A percentile compares a stretch with the other conserved stretches of the same genome.
Conservation (phyloP, 2,113 vertebrate genomes). For the Passer montanus region DNA sequence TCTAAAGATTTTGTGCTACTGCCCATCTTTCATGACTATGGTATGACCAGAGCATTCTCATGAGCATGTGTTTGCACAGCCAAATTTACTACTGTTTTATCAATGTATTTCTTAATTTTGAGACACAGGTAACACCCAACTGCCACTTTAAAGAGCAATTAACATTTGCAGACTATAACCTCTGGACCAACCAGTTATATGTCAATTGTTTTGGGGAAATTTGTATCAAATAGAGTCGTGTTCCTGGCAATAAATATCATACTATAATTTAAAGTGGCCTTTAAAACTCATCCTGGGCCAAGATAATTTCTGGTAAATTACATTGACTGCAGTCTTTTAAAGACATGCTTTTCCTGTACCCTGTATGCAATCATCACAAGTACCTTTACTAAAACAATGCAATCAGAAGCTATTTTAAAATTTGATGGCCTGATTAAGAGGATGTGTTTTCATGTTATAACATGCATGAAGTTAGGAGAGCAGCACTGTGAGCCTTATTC, state of each 20-base stretch:
- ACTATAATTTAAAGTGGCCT: neutral
- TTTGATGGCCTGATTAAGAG: neutral
- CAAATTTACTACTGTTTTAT: neutral
- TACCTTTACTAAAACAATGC: slow-evolving; percentile 17
- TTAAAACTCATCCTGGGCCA: neutral
- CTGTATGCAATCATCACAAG: neutral
- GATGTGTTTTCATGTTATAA: neutral
- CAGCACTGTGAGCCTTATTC: neutral
- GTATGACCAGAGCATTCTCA: neutral
- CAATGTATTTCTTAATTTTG: neutral
- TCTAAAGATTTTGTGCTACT: neutral
- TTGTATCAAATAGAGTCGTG: neutral
- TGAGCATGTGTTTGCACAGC: neutral
- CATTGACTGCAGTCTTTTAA: neutral
- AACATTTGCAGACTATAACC: neutral
- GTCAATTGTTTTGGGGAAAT: neutral
- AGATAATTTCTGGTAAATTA: slow-evolving; percentile 35
- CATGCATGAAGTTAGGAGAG: neutral
- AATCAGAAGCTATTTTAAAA: slow-evolving; percentile 1
- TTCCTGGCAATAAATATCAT: neutral
- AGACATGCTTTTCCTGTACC: slow-evolving; percentile 1
- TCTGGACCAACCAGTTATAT: neutral
- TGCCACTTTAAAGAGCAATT: neutral
- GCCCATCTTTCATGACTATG: neutral
- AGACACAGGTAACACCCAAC: neutral